Evolutionary conservation across 2,888 invertebrate species (phyloP).

Genomic region (Tupiocoris notatus): DNA sequence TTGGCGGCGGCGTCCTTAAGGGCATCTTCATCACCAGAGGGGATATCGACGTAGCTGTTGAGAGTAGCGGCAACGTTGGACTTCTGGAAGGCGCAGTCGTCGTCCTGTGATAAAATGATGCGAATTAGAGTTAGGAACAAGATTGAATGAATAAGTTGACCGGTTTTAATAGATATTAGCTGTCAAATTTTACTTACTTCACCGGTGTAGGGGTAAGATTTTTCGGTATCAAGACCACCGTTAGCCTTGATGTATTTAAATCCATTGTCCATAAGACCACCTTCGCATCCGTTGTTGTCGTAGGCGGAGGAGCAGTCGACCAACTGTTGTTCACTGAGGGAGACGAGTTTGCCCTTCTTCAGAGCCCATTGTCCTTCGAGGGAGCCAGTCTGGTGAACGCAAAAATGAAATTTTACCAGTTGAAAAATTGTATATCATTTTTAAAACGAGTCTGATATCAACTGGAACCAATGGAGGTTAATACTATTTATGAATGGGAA

Average conservation of each 20-base stretch:
- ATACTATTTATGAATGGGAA: not conserved
- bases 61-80: conserved; percentile 72
- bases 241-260: conserved; percentile 58
- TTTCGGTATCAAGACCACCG: conserved; percentile 61
- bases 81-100: conserved; percentile 60
- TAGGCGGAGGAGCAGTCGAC: conserved; percentile 59
- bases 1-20: conserved; percentile 76
- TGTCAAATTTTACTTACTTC: conserved; percentile 20
- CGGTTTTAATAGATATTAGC: not conserved
- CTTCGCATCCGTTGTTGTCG: conserved; percentile 59
- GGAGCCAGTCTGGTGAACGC: conserved; percentile 59
- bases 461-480: not conserved
- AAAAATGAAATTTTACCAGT: no score
- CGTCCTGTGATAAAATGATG: not conserved
- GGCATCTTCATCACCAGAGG: conserved; percentile 67
- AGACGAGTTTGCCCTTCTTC: conserved; percentile 56
- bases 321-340: conserved; percentile 60
- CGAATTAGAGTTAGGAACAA: no score
- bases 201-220: conserved; percentile 58
- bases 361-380: conserved; percentile 59
- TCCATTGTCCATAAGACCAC: conserved; percentile 59
- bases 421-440: not conserved
- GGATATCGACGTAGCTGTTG: conserved; percentile 74
- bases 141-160: no score
- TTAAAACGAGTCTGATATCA: not conserved